phyloP scores from a whole-genome alignment of 2,113 vertebrate genomes.

The Microtus richardsoni region DNA sequence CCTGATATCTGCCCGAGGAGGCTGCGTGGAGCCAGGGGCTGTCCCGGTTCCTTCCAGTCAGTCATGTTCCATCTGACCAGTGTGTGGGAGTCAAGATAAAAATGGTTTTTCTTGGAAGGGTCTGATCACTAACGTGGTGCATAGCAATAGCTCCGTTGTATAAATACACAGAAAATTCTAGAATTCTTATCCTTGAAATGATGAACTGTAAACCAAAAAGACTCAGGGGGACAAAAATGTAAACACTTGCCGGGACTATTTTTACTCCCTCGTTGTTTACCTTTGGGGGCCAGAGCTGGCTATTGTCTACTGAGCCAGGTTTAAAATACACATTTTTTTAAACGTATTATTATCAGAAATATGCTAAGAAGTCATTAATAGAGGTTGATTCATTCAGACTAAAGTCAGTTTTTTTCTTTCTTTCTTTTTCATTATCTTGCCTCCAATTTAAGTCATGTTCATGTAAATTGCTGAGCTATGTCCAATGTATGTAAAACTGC shows the following conservation, averaged over 20 bases:
- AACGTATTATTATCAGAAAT: constrained; percentile 63
- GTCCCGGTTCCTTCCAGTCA: background rate
- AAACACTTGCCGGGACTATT: constrained; percentile 30
- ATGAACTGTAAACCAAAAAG: constrained; percentile 69
- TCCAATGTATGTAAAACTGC: background rate
- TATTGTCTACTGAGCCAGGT: constrained; percentile 29
- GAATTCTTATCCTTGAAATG: constrained; percentile 63
- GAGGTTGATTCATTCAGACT: constrained; percentile 48
- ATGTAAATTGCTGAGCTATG: background rate
- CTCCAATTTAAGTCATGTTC: background rate
- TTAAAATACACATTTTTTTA: constrained; percentile 54
- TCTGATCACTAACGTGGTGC: constrained; percentile 1
- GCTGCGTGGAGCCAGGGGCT: background rate
- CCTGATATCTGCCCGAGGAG: background rate
- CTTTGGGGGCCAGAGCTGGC: constrained; percentile 47
- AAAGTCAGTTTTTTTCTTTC: background rate
- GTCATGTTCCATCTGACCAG: background rate
- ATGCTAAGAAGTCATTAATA: constrained; percentile 28
- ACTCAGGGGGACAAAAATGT: constrained; percentile 58
- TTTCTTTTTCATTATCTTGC: background rate
- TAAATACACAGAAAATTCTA: constrained; percentile 73
- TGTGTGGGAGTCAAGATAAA: background rate
- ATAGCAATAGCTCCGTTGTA: background rate
- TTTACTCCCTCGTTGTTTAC: constrained; percentile 71
- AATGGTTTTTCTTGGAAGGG: constrained; percentile 58